Conservation (phyloP, 1,140 invertebrate genomes). For the Nylanderia fulva region DNA sequence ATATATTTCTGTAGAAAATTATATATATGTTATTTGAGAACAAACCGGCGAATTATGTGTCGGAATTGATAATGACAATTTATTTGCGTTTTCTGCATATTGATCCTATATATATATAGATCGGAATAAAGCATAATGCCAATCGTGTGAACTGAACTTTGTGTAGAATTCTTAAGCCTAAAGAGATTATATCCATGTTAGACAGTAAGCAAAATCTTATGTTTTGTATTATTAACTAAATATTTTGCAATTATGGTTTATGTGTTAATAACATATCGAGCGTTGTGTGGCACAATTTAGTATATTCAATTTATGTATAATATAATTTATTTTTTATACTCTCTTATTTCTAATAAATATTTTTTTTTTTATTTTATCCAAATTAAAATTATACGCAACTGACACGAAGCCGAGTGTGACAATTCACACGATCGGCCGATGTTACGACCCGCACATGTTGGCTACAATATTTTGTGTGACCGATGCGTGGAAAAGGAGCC, state of each 20-base stretch:
- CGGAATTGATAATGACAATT: not conserved
- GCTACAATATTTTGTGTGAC: too few species aligned
- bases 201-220: conserved; percentile 23
- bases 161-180: conserved; percentile 73
- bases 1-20: not conserved
- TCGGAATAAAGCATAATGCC: conserved; percentile 4
- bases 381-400: not conserved
- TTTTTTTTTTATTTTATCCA: not conserved
- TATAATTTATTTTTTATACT: not conserved
- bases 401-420: too few species aligned
- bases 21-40: conserved; percentile 16
- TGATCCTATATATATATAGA: too few species aligned
- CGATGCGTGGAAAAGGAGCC: too few species aligned
- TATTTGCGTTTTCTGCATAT: not conserved
- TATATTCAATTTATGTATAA: not conserved
- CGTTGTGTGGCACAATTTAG: not conserved
- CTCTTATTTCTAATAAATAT: not conserved
- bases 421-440: too few species aligned
- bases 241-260: not conserved
- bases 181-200: conserved; percentile 49
- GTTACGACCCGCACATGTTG: too few species aligned
- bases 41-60: not conserved
- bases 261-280: not conserved
- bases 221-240: conserved; percentile 15
- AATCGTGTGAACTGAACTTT: conserved; percentile 68